Evolutionary conservation across 2,888 invertebrate species (phyloP), one percentile per base, ranked within the genome.

Genomic region (Mellilla xanthometata): DNA sequence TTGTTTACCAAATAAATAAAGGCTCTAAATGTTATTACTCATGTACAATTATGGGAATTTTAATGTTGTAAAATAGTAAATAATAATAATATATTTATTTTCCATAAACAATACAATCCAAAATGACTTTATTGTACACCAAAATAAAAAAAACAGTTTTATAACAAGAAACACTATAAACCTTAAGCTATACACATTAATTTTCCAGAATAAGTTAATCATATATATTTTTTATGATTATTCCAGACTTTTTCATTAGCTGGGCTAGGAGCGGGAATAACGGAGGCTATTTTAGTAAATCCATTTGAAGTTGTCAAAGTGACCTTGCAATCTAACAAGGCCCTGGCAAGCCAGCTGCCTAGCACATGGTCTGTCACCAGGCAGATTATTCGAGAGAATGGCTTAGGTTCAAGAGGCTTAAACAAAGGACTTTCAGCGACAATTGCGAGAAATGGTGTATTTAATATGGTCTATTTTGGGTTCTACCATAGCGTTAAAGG

Each of bases 221-320:
- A 50, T 39, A 58, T 51, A n/a, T n/a, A n/a, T n/a, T n/a, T n/a
- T n/a, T n/a, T n/a, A n/a, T n/a, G n/a, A n/a, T n/a, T n/a, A n/a
- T 89, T 91, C 38, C 82, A 97, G 96, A 96, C 96, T 10, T 96
- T 95, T 78, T 93, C 97, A 2, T 77, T 97, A 63, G 96, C 98
- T 50, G 98, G 98, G 28, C 87, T 97, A 7, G 94, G 94, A 44
- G 96, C 97, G 31, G 98, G 98, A 34, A 82, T 96, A 1, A 95
- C 98, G n/a, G 98, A 98, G 86, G 97, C 95, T 3, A 91, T 98
- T 52, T 90, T 97, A 40, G 95, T 97, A 0, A 98, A 98, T 85
- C 98, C 98, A 0, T 98, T 98, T 76, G 98, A 98, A 91, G 97
- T 97, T 22, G 96, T 99, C 0, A 99, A 98, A 91, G 97, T 98